phyloP scores from a whole-genome alignment of 2,113 vertebrate genomes.

The Mus musculus region GRCm39 chr15:18057501-18058000 shows the following conservation, averaged over 20 bases:
- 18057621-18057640: background rate
- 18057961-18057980: background rate
- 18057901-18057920: background rate
- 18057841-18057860: background rate
- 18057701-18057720: background rate
- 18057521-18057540: background rate
- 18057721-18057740: background rate
- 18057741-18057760: background rate
- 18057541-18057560: background rate
- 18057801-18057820: background rate
- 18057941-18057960: background rate
- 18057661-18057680: background rate
- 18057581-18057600: background rate
- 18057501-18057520: background rate
- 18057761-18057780: background rate
- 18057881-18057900: background rate
- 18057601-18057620: background rate
- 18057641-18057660: slow-evolving; percentile 17
- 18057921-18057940: background rate
- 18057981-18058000: background rate
- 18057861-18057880: background rate
- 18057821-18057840: background rate
- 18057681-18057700: background rate
- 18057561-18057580: background rate
- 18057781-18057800: background rate